Conservation (phyloP, 2,888 invertebrate species). For the Lepidocyrtoides sp. region DNA sequence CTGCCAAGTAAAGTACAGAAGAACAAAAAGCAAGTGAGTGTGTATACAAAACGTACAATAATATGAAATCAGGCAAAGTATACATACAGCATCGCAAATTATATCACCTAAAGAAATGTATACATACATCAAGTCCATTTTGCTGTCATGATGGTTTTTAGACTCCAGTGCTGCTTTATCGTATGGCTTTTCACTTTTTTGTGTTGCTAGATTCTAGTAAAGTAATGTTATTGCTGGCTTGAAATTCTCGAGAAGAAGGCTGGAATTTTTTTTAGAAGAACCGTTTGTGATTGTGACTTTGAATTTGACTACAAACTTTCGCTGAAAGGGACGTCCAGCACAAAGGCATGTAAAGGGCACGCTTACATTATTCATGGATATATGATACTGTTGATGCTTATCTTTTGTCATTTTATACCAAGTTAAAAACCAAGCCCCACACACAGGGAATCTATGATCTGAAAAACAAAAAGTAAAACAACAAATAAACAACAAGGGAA, state of each 20-base stretch:
- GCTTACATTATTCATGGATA: no score
- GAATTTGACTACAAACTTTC: neutral
- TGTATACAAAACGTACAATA: neutral
- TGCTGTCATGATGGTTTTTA: slow-evolving; percentile 11
- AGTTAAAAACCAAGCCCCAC: no score
- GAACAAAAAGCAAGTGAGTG: neutral
- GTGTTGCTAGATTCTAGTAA: neutral
- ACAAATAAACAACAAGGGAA: no score
- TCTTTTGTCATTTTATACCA: no score
- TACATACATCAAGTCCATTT: neutral
- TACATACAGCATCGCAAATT: no score
- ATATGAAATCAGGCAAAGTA: no score
- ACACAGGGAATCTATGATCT: no score
- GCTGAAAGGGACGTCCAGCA: no score
- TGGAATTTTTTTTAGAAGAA: neutral
- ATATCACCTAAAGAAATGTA: neutral
- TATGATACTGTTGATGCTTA: no score
- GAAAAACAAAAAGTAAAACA: no score
- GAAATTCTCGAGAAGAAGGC: neutral
- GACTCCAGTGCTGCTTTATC: slow-evolving; percentile 2
- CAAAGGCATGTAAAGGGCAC: no score
- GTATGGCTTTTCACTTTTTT: slow-evolving; percentile 10
- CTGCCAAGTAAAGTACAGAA: slow-evolving; percentile 24
- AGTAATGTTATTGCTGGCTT: neutral
- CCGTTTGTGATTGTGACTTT: no score